Evolutionary conservation across 2,888 invertebrate genomes (phyloP), one percentile per base, ranked within the genome.

Genomic region (Dasysyrphus tricinctus): DNA sequence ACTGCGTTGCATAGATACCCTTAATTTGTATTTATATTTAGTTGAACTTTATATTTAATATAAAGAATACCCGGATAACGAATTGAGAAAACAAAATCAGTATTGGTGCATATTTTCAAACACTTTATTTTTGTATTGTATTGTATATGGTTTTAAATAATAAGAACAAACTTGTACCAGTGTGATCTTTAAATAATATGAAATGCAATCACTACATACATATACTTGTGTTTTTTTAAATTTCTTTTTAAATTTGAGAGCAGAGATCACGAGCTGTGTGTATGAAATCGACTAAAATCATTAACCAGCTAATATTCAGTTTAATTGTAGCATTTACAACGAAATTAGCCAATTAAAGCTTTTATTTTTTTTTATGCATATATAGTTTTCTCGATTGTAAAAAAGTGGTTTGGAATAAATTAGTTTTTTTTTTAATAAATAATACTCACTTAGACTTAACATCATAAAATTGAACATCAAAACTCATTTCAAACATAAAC

Each of bases 361-460:
- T 14, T 29, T 54, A 54, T 24, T 29, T 4, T 2, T 54, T 54
- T 51, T 0, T 49, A 51, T 49, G 47, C 47, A 49, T 12, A 12
- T 19, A 24, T 19, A 12, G 24, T 47, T 19, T 49, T 54, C 8
- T 54, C 3, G 14, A 54, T 32, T 32, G 29, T 54, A 54, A 54
- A 61, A 57, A 67, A 19, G 0, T 65, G 32, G 6, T 37, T 67
- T 51, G 51, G 69, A 80, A 80, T 77, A 80, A 85, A 73, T 80
- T 59, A n/a, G 14, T n/a, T 61, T 24, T n/a, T 44, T 39, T 42
- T 47, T 51, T 54, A 56, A 85, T 85, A 80, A 80, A 85, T 85
- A 85, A 77, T 85, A 77, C 76, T 51, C 42, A 70, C 59, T 84
- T 76, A 84, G 67, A 72, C 44, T 51, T 44, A 49, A 69, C 34